phyloP scores from a whole-genome alignment of 2,797 vertebrate genomes.

The Carcharodon carcharias region DNA sequence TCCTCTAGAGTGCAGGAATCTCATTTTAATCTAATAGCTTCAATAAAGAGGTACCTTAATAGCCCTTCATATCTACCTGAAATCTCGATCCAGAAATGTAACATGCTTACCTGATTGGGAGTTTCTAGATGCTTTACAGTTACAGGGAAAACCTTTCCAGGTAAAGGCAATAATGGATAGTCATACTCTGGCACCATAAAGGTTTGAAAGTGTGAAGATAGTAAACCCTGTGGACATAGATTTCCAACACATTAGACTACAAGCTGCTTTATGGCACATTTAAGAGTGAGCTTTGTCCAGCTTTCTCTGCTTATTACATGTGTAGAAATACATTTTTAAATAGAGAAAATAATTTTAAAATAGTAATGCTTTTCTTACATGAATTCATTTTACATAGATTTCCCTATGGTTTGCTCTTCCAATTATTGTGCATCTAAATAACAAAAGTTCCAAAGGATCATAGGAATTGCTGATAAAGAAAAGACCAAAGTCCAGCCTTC shows the following conservation, averaged over 20 bases:
- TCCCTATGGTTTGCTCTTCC: neutral
- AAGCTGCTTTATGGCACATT: neutral
- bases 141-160: conserved; percentile 62
- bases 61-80: neutral
- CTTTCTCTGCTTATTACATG: neutral
- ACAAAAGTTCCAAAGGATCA: neutral
- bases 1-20: neutral
- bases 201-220: conserved; percentile 45
- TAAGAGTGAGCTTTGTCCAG: neutral
- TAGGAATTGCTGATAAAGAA: neutral
- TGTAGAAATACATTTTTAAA: neutral
- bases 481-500: neutral
- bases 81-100: neutral
- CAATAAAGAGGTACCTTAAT: neutral
- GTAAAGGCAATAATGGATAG: conserved; percentile 55
- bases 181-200: conserved; percentile 52
- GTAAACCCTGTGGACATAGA: conserved; percentile 50
- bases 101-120: conserved; percentile 71
- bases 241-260: neutral
- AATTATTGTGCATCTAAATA: neutral
- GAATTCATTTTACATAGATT: neutral
- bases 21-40: neutral
- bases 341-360: neutral
- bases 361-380: neutral
- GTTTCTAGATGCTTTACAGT: conserved; percentile 74